Evolutionary conservation across 1,140 invertebrate species (phyloP).

Genomic region (Holcopasites calliopsidis): DNA sequence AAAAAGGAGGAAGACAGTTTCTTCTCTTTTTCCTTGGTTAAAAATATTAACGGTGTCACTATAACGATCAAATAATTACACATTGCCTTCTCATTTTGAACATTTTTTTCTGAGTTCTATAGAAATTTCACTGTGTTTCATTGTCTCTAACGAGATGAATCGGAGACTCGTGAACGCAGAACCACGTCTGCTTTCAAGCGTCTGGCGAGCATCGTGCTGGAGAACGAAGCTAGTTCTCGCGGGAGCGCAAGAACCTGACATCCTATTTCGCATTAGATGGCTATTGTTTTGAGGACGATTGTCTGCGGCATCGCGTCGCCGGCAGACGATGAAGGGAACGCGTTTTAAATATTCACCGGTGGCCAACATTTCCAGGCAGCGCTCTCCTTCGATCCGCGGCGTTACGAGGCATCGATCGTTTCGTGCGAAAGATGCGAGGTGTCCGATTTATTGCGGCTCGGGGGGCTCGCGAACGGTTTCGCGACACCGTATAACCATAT

Average conservation of each 20-base stretch:
- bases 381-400: constrained; percentile 3
- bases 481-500: neutral
- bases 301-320: constrained; percentile 10
- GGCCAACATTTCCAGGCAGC: neutral
- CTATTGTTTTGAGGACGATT: constrained; percentile 56
- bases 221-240: constrained; percentile 42
- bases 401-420: neutral
- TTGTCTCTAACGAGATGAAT: constrained; percentile 23
- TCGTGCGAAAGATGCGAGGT: neutral
- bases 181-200: neutral
- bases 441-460: constrained; percentile 6
- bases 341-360: constrained; percentile 34
- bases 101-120: no score
- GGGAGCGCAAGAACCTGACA: constrained; percentile 32
- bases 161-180: neutral
- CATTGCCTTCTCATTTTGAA: no score
- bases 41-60: no score
- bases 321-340: constrained; percentile 1
- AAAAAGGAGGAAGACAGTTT: neutral
- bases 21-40: neutral
- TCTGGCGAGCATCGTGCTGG: constrained; percentile 20
- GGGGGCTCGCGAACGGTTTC: neutral
- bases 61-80: no score
- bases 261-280: constrained; percentile 56
- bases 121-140: no score